Evolutionary conservation across 2,888 invertebrate species (phyloP), one percentile per base, ranked within the genome.

Genomic region (Petrophora chlorosata): DNA sequence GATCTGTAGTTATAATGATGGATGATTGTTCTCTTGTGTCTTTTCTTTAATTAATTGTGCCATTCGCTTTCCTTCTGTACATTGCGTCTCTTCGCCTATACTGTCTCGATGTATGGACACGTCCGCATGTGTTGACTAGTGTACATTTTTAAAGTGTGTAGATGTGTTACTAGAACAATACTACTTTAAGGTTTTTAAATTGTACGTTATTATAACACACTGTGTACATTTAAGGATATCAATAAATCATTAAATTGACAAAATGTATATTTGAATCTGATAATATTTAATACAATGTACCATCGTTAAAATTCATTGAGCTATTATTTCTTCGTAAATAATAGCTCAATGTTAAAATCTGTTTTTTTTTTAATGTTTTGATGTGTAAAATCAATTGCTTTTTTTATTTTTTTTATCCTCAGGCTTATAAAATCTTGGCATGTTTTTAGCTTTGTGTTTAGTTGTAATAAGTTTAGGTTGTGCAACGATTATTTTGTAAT

Each of bases 51-150:
- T 49, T 61, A 3, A 61, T 80, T 85, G 88, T 89, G 88, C 89
- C 89, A 89, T 89, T 85, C 77, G 81, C 82, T 88, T 82, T 61
- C 64, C 68, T 82, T 75, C 73, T 88, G 84, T 86, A 86, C 73
- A 86, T 83, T 83, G 78, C 79, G 74, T 68, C 58, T 69, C 63
- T 75, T 73, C 59, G 67, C 65, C 64, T 70, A 76, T 66, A 65
- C 55, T 53, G 53, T 59, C 50, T 61, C 50, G 48, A 60, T 79
- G 65, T 82, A 67, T 84, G 79, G 82, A 77, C 64, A 70, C 73
- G 82, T 85, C 82, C 83, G n/a, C n/a, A 73, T 80, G 68, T 73
- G 66, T 68, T 62, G 53, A 70, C 61, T 70, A 56, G 50, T 77
- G 72, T 78, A 75, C 40, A 71, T 70, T 71, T 73, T 64, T 62